Evolutionary conservation across 1,140 invertebrate genomes (phyloP).

Genomic region (Nixonia krombeini): DNA sequence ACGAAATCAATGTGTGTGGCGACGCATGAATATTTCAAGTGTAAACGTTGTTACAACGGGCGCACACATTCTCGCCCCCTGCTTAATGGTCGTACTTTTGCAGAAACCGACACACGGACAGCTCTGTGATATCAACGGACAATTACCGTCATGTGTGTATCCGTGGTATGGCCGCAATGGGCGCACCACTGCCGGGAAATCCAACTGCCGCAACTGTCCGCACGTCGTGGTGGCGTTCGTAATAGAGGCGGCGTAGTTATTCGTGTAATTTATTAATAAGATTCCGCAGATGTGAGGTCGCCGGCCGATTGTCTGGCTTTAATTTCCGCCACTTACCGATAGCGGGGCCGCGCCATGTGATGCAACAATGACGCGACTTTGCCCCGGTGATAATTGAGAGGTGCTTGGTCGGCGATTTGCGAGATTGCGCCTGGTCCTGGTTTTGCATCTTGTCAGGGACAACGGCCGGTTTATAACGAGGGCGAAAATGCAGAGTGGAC

Average conservation of each 20-base stretch:
- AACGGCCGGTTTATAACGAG: too few species aligned
- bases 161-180: too few species aligned
- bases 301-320: constrained; percentile 43
- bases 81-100: too few species aligned
- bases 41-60: too few species aligned
- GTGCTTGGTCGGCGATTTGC: too few species aligned
- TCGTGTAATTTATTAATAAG: constrained; percentile 53
- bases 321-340: constrained; percentile 45
- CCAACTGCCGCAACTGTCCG: constrained; percentile 31
- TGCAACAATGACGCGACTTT: constrained; percentile 29
- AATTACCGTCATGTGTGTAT: too few species aligned
- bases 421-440: not conserved
- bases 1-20: too few species aligned
- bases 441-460: not conserved
- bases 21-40: constrained; percentile 21
- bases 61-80: too few species aligned
- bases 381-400: constrained; percentile 41
- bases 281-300: constrained; percentile 48
- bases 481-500: too few species aligned
- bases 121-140: too few species aligned
- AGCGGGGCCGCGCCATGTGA: constrained; percentile 33
- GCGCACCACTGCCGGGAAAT: not conserved
- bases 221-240: constrained; percentile 26
- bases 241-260: constrained; percentile 28
- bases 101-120: too few species aligned